Evolutionary conservation across 2,888 invertebrate species (phyloP).

Genomic region (Patella caerulea): DNA sequence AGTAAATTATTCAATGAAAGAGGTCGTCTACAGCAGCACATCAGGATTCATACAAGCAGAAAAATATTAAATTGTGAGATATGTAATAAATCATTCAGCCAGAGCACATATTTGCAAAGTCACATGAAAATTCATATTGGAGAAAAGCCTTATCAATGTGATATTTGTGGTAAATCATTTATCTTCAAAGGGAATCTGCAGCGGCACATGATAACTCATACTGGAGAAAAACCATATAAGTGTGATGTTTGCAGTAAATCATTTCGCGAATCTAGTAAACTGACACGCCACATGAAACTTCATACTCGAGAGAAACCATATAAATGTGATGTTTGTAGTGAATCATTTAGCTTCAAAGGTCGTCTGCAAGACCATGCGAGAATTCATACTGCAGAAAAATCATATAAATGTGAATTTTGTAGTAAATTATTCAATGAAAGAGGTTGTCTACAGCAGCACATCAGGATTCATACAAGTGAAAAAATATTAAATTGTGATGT

Average conservation of each 20-base stretch:
- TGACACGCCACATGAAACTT: neutral
- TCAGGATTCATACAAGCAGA: too few relatives aligned
- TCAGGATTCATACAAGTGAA: neutral
- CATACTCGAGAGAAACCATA: conserved; percentile 10
- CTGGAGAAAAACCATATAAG: neutral
- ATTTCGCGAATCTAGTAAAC: too few relatives aligned
- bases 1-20: too few relatives aligned
- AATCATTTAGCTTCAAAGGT: neutral
- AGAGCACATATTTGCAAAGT: too few relatives aligned
- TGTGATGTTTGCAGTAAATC: neutral
- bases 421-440: conserved; percentile 16
- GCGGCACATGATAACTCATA: too few relatives aligned
- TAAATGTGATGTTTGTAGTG: conserved; percentile 2
- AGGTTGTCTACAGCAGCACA: conserved; percentile 3
- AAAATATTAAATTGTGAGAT: too few relatives aligned
- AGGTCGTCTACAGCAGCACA: too few relatives aligned
- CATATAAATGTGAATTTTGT: conserved; percentile 23
- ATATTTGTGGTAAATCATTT: too few relatives aligned
- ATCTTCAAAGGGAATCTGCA: too few relatives aligned
- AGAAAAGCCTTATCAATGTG: too few relatives aligned
- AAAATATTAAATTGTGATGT: neutral
- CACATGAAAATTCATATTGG: too few relatives aligned
- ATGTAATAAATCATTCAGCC: too few relatives aligned
- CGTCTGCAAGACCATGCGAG: neutral
- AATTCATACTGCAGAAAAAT: conserved; percentile 1